phyloP scores from a whole-genome alignment of 1,140 invertebrate species.

The Drosophila funebris region DNA sequence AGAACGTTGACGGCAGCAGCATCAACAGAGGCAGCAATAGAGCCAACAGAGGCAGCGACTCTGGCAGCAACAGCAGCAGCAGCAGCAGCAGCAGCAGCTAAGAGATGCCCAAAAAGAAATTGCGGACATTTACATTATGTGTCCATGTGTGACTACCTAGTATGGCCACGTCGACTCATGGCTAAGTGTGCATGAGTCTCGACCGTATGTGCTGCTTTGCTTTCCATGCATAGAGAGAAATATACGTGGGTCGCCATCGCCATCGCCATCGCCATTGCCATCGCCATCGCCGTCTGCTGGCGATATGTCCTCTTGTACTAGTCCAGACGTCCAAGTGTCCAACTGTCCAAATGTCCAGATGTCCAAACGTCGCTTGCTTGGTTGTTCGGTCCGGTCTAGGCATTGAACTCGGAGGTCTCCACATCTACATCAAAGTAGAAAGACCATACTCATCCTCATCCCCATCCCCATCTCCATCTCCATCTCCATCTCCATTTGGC shows the following conservation, averaged over 20 bases:
- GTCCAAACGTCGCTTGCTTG: constrained; percentile 51
- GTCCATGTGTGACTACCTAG: constrained; percentile 58
- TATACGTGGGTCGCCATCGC: constrained; percentile 71
- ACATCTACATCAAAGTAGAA: constrained; percentile 76
- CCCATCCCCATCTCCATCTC: neutral
- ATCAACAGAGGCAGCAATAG: too few species aligned
- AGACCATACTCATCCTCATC: constrained; percentile 46
- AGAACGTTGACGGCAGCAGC: constrained; percentile 60
- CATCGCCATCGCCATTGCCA: constrained; percentile 29
- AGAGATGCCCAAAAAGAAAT: constrained; percentile 83
- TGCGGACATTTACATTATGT: constrained; percentile 83
- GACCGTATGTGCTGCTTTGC: constrained; percentile 48
- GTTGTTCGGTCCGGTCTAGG: constrained; percentile 38
- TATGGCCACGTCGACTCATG: constrained; percentile 6
- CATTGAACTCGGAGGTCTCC: constrained; percentile 55
- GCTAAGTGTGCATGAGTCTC: constrained; percentile 54
- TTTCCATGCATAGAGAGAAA: constrained; percentile 55
- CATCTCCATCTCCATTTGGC: neutral
- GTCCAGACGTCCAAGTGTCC: constrained; percentile 55
- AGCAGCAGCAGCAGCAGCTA: constrained; percentile 55
- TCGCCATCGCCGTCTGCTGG: constrained; percentile 64
- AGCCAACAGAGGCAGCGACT: constrained; percentile 81
- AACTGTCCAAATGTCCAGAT: constrained; percentile 46
- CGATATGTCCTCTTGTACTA: constrained; percentile 74
- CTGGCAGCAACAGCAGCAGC: neutral